Conservation (phyloP, 2,888 invertebrate species). For the Xestia xanthographa region DNA sequence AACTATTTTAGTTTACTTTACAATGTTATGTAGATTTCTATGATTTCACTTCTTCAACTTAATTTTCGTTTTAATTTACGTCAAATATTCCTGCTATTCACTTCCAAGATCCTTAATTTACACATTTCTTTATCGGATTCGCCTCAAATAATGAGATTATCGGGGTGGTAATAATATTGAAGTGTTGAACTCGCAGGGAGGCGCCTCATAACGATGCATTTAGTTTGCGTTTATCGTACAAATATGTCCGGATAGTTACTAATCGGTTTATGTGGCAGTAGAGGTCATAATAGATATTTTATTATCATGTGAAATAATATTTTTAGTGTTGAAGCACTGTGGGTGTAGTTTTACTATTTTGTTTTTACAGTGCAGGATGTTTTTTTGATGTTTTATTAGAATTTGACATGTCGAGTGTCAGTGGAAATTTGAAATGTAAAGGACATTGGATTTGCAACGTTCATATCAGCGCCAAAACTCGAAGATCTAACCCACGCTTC, state of each 20-base stretch:
- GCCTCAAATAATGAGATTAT: slow-evolving; percentile 29
- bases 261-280: slow-evolving; percentile 15
- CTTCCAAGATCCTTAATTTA: background rate
- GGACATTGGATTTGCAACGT: background rate
- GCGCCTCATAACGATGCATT: slow-evolving; percentile 53
- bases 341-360: slow-evolving; percentile 11
- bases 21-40: background rate
- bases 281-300: slow-evolving; percentile 38
- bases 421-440: background rate
- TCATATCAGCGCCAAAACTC: background rate
- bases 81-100: background rate
- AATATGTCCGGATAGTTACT: slow-evolving; percentile 48
- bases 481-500: background rate
- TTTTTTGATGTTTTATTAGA: background rate
- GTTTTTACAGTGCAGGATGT: slow-evolving; percentile 28
- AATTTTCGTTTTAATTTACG: background rate
- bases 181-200: background rate
- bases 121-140: slow-evolving; percentile 22
- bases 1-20: background rate
- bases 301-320: slow-evolving; percentile 27
- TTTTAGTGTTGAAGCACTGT: slow-evolving; percentile 19
- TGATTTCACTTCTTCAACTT: background rate
- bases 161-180: slow-evolving; percentile 4
- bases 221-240: slow-evolving; percentile 66
- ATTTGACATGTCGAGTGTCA: slow-evolving; percentile 13